Base-by-base conservation (phyloP, 2,888 invertebrate species). In the Heliconius erato region DNA sequence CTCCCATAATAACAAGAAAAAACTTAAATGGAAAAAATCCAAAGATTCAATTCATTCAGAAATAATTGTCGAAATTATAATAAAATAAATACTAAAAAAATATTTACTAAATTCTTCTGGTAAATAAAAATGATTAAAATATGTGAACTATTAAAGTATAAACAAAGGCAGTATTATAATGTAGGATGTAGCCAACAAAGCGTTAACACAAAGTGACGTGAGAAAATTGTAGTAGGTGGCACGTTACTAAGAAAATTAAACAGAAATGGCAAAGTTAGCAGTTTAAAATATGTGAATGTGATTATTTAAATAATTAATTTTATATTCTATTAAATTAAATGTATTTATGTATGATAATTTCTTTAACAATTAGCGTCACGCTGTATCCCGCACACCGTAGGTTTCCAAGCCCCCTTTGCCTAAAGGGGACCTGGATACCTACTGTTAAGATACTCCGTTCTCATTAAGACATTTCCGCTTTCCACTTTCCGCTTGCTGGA, bases 191-290 rank as follows among this genome's bases (percentile, higher is more conserved):
- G 32, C 63, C 76, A 76, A 80, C 80, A 82, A 79, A 82, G 63
- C 76, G 80, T 76, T 82, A 76, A 79, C 69, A 80, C 68, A 54
- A 74, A 82, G 79, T 79, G 79, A 82, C 68, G 79, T 76, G 76
- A 26, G 76, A 76, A 76, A 59, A 76, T 59, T 63, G 63, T 59
- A 63, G 76, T 63, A 76, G 76, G 76, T 76, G 76, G 59, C n/a
- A 26, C 7, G 59, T n/a, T 35, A 26, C 76, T 63, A 19, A 76
- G 76, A 63, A 23, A 63, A 63, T 32, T 59, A n/a, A 59, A 76
- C 14, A 59, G 74, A 59, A 76, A 14, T 76, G 59, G 74, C 28
- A 76, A 11, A 0, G 40, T 28, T 4, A 12, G 26, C 44, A 40
- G 4, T 71, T 67, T 67, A 28, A 28, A 5, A 26, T 65, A 4